phyloP scores from a whole-genome alignment of 2,797 vertebrate species.

The Anniella stebbinsi region DNA sequence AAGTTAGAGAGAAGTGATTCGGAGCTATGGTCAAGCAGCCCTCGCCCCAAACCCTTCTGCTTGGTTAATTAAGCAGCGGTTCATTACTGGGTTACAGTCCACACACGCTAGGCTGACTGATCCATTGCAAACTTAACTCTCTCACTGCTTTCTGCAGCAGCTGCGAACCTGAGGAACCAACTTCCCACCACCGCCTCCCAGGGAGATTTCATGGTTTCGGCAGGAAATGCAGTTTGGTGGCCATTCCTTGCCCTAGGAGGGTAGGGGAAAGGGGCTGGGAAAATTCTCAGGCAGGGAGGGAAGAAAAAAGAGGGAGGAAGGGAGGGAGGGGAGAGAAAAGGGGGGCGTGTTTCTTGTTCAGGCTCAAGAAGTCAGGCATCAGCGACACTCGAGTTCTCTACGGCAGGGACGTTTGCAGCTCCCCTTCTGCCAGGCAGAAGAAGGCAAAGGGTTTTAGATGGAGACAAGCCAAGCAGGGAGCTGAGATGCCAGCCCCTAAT shows the following conservation, averaged over 20 bases:
- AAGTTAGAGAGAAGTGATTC: background rate
- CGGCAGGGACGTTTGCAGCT: background rate
- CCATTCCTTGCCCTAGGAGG: background rate
- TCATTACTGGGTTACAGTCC: background rate
- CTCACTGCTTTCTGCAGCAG: background rate
- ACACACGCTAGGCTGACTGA: background rate
- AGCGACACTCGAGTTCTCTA: background rate
- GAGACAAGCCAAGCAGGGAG: background rate
- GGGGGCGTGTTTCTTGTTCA: constrained; percentile 18
- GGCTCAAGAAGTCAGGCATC: background rate
- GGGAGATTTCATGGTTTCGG: background rate
- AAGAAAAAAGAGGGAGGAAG: background rate
- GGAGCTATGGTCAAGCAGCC: background rate
- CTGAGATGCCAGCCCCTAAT: constrained; percentile 9
- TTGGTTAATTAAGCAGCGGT: background rate
- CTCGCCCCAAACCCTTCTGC: background rate
- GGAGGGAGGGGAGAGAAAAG: background rate
- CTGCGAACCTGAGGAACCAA: no score
- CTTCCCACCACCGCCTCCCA: background rate
- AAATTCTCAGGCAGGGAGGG: constrained; percentile 10
- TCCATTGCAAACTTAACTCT: no score
- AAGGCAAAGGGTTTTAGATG: background rate
- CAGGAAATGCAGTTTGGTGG: constrained; percentile 35
- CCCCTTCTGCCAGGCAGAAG: background rate
- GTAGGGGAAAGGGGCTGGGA: constrained; percentile 26